Conservation (phyloP, 2,113 vertebrate species). For the Lycocorax pyrrhopterus region DNA sequence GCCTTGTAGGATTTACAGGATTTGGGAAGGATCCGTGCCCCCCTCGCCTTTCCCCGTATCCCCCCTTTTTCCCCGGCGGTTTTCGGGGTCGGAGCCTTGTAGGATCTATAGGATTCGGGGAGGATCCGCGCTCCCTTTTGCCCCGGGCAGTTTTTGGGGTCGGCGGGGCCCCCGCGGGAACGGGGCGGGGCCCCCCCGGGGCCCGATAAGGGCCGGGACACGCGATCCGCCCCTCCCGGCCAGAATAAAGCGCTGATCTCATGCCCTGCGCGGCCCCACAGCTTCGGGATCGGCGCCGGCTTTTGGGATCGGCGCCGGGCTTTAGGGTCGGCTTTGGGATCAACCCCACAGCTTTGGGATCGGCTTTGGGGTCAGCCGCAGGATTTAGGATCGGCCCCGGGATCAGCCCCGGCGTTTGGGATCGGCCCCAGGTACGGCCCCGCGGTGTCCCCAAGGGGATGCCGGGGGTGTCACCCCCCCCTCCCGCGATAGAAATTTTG, state of each 20-base stretch:
- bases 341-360: not conserved
- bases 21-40: too few species aligned
- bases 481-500: fast-evolving
- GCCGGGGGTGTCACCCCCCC: not conserved
- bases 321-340: not conserved
- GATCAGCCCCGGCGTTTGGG: not conserved
- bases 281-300: not conserved
- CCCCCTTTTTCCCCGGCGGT: too few species aligned
- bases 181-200: not conserved
- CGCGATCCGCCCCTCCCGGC: not conserved
- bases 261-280: not conserved
- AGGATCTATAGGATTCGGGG: fast-evolving
- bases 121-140: not conserved
- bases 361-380: not conserved
- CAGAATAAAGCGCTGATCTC: not conserved
- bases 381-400: not conserved
- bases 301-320: not conserved
- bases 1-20: not conserved
- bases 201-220: not conserved
- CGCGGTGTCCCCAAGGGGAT: not conserved
- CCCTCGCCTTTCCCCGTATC: too few species aligned
- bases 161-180: not conserved
- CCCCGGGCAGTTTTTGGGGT: not conserved
- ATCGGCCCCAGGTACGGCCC: not conserved
- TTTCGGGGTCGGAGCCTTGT: not conserved